These are phyloP conservation scores for Sinelater perroti DNA, from an alignment of 2,888 invertebrate species.

Conservation along the genomic window DNA sequence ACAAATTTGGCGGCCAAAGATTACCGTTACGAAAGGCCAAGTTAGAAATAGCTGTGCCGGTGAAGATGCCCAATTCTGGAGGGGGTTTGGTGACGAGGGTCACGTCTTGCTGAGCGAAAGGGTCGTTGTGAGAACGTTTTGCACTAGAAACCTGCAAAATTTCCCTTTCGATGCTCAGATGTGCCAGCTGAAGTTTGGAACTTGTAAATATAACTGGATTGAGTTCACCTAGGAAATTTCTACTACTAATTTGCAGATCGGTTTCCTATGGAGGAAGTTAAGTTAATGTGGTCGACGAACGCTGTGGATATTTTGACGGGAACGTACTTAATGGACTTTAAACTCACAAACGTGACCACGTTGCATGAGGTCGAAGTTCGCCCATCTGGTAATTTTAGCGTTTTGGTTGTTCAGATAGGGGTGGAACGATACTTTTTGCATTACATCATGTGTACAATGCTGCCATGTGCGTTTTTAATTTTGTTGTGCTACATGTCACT, in stretches of 20 bases:
- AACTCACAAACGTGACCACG: slow-evolving; percentile 43
- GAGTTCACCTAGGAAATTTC: background rate
- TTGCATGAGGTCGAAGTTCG: slow-evolving; percentile 44
- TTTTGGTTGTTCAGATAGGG: slow-evolving; percentile 42
- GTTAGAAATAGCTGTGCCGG: slow-evolving; percentile 31
- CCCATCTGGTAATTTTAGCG: slow-evolving; percentile 46
- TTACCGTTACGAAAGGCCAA: slow-evolving; percentile 45
- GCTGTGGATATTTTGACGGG: slow-evolving; percentile 39
- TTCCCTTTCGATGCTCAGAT: slow-evolving; percentile 52
- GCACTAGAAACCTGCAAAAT: slow-evolving; percentile 44
- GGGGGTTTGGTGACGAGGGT: slow-evolving; percentile 49
- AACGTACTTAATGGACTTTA: slow-evolving; percentile 43
- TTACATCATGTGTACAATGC: slow-evolving; percentile 43
- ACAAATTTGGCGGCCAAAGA: slow-evolving; percentile 52
- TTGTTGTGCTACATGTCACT: slow-evolving; percentile 44
- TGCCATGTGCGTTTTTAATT: slow-evolving; percentile 44
- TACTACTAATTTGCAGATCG: slow-evolving; percentile 43
- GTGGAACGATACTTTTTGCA: slow-evolving; percentile 42
- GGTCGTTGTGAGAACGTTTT: slow-evolving; percentile 39
- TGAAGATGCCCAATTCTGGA: slow-evolving; percentile 50
- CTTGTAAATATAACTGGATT: slow-evolving; percentile 45
- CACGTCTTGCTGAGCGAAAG: slow-evolving; percentile 49
- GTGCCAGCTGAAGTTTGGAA: slow-evolving; percentile 50
- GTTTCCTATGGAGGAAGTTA: slow-evolving; percentile 50
- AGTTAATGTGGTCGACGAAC: slow-evolving; percentile 43